These are phyloP conservation scores for Dryadula phaetusa DNA, from an alignment of 2,888 invertebrate species.

Conservation along the genomic window DNA sequence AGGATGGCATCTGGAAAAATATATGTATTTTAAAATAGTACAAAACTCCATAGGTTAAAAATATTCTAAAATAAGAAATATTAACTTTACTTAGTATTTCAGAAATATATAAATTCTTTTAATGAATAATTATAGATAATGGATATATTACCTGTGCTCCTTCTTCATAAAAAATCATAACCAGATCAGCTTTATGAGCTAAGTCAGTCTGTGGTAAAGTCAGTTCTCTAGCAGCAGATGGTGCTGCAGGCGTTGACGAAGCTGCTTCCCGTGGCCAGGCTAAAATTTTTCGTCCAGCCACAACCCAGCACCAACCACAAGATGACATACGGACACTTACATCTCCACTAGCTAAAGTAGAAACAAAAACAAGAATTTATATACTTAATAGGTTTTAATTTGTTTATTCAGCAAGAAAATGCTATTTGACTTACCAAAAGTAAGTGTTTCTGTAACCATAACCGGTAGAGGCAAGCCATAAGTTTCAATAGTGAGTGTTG, in stretches of 20 bases:
- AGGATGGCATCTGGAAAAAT: slow-evolving; percentile 87
- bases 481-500: slow-evolving; percentile 89
- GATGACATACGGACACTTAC: slow-evolving; percentile 87
- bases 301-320: slow-evolving; percentile 93
- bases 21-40: no score
- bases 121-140: neutral
- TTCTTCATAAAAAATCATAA: slow-evolving; percentile 87
- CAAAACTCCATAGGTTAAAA: no score
- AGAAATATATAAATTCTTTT: no score
- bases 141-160: slow-evolving; percentile 63
- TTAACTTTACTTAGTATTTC: no score
- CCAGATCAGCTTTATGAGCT: slow-evolving; percentile 94
- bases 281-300: slow-evolving; percentile 92
- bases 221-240: slow-evolving; percentile 91
- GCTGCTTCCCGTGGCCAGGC: slow-evolving; percentile 90
- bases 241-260: slow-evolving; percentile 54
- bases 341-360: slow-evolving; percentile 76
- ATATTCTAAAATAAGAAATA: no score
- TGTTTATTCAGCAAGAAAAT: no score
- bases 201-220: slow-evolving; percentile 96
- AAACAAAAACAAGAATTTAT: no score
- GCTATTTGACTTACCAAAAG: slow-evolving; percentile 86
- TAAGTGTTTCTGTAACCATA: slow-evolving; percentile 93
- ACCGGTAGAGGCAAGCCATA: slow-evolving; percentile 94
- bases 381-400: no score